Percentiles rank a stretch among this genome's conserved stretches.
Conservation (phyloP, 2,888 invertebrate genomes). For the Athrips mouffetella region DNA sequence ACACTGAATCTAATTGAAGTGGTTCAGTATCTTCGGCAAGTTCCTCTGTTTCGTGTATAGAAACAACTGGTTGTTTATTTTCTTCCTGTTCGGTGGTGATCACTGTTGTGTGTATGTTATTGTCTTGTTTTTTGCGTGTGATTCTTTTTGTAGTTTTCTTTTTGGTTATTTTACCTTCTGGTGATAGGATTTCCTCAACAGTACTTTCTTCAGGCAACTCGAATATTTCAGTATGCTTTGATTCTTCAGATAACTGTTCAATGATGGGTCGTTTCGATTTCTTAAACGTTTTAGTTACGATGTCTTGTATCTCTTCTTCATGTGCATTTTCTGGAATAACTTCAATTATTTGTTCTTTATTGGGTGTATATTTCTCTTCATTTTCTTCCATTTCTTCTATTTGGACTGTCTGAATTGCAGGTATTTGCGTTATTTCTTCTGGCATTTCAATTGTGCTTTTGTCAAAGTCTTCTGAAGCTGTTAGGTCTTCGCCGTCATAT, state of each 20-base stretch:
- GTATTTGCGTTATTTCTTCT: conserved; percentile 49
- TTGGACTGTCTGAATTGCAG: conserved; percentile 44
- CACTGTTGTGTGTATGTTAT: conserved; percentile 22
- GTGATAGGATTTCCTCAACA: conserved; percentile 35
- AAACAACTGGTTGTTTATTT: too few relatives aligned
- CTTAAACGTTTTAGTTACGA: not conserved
- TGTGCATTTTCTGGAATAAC: not conserved
- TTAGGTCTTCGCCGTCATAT: conserved; percentile 46
- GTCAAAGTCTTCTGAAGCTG: conserved; percentile 37
- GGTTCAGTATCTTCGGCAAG: not conserved
- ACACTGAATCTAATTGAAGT: too few relatives aligned
- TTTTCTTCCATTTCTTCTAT: conserved; percentile 46
- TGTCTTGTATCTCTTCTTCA: not conserved
- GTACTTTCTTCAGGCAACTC: conserved; percentile 1
- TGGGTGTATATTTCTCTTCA: not conserved
- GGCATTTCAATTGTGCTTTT: conserved; percentile 58
- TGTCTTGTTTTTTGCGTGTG: conserved; percentile 55
- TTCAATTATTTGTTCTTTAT: not conserved
- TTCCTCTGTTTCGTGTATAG: too few relatives aligned
- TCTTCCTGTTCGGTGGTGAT: not conserved
- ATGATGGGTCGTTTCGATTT: not conserved
- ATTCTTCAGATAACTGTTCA: conserved; percentile 27
- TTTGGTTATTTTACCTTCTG: conserved; percentile 42
- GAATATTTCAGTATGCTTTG: conserved; percentile 40
- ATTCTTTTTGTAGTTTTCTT: conserved; percentile 45